Conservation (phyloP, 2,113 vertebrate species). For the Sapajus apella region DNA sequence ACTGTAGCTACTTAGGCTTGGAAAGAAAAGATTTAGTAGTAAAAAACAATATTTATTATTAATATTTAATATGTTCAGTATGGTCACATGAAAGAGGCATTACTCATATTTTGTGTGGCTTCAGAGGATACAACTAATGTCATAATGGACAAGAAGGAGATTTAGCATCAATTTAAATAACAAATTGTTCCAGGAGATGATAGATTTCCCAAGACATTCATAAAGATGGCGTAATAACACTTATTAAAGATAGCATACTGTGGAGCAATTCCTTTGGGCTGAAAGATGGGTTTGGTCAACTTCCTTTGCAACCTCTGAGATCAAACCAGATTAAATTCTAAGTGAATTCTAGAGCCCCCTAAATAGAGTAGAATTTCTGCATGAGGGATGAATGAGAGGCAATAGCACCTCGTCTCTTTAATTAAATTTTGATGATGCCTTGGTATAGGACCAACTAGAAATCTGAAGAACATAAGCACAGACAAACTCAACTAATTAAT, state of each 20-base stretch:
- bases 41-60: not conserved
- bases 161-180: not conserved
- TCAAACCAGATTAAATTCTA: not conserved
- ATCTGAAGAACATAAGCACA: not conserved
- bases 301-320: not conserved
- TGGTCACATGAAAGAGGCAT: not conserved
- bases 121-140: not conserved
- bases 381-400: not conserved
- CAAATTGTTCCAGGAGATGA: not conserved
- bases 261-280: not conserved
- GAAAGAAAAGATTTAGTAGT: not conserved
- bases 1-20: not conserved
- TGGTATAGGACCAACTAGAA: not conserved
- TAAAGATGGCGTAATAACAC: not conserved
- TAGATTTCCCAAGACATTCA: not conserved
- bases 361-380: not conserved
- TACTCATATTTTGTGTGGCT: not conserved
- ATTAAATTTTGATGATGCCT: not conserved
- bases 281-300: not conserved
- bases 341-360: not conserved
- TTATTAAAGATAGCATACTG: not conserved
- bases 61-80: not conserved
- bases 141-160: not conserved
- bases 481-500: not conserved
- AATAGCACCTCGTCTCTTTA: not conserved